phyloP scores from a whole-genome alignment of 2,113 vertebrate genomes.

The Melanerpes formicivorus region DNA sequence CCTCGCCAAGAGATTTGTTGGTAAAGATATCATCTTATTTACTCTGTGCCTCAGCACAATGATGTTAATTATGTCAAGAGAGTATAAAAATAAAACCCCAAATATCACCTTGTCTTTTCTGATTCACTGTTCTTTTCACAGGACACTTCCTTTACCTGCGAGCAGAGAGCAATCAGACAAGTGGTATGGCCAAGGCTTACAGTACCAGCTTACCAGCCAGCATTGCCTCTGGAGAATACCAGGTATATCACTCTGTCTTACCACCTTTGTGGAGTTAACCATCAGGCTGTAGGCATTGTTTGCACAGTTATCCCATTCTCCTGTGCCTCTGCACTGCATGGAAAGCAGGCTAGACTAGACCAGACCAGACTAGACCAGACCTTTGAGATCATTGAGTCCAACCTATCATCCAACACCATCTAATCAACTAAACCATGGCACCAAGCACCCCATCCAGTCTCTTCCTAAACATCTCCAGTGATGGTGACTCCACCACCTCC shows the following conservation, averaged over 20 bases:
- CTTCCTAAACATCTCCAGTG: no score
- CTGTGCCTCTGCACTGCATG: neutral
- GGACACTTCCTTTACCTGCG: constrained; percentile 85
- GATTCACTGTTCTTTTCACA: constrained; percentile 46
- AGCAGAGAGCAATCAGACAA: constrained; percentile 64
- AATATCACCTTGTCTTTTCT: neutral
- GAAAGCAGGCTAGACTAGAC: neutral
- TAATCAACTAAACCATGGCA: no score
- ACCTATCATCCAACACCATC: no score
- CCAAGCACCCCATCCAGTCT: no score
- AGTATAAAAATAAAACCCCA: neutral
- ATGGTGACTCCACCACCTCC: no score
- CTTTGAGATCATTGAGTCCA: no score
- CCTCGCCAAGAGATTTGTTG: neutral
- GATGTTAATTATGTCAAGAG: neutral
- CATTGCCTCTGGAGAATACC: constrained; percentile 72
- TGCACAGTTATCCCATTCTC: neutral
- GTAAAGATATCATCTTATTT: neutral
- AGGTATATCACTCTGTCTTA: constrained; percentile 70
- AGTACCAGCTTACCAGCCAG: constrained; percentile 78
- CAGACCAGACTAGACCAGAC: neutral
- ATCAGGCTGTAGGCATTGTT: neutral
- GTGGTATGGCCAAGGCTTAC: constrained; percentile 65
- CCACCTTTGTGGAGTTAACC: neutral
- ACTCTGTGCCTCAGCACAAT: neutral